Evolutionary conservation across 2,888 invertebrate species (phyloP).

Genomic region (Erpobdella octoculata): DNA sequence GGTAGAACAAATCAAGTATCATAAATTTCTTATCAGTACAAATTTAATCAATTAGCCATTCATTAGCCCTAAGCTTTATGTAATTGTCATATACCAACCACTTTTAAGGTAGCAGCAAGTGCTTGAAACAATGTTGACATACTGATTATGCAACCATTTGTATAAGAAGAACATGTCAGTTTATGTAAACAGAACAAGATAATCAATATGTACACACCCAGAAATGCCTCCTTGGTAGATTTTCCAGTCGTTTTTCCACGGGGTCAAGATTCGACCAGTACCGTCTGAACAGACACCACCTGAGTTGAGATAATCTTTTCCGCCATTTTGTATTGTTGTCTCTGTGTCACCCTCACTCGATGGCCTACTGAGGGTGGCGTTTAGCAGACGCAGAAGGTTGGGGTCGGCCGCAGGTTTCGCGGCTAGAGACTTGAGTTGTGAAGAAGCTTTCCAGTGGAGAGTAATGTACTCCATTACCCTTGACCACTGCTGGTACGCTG

Average conservation of each 20-base stretch:
- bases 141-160: too few species aligned
- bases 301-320: neutral
- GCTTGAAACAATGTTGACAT: too few species aligned
- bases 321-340: neutral
- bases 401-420: slow-evolving; percentile 7
- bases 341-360: neutral
- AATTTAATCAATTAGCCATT: too few species aligned
- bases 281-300: neutral
- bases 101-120: too few species aligned
- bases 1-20: too few species aligned
- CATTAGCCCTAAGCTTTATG: too few species aligned
- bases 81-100: too few species aligned
- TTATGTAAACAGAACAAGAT: too few species aligned
- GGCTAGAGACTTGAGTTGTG: slow-evolving; percentile 4
- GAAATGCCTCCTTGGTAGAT: neutral
- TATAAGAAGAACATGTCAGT: too few species aligned
- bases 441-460: neutral
- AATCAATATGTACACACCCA: slow-evolving; percentile 10
- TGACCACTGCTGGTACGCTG: slow-evolving; percentile 25
- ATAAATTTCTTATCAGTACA: too few species aligned
- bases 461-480: slow-evolving; percentile 18
- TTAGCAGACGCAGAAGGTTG: slow-evolving; percentile 13
- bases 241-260: slow-evolving; percentile 15
- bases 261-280: neutral
- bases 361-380: neutral